These are phyloP conservation scores for Lysandra bellargus DNA, from an alignment of 2,888 invertebrate genomes.

Conservation along the genomic window DNA sequence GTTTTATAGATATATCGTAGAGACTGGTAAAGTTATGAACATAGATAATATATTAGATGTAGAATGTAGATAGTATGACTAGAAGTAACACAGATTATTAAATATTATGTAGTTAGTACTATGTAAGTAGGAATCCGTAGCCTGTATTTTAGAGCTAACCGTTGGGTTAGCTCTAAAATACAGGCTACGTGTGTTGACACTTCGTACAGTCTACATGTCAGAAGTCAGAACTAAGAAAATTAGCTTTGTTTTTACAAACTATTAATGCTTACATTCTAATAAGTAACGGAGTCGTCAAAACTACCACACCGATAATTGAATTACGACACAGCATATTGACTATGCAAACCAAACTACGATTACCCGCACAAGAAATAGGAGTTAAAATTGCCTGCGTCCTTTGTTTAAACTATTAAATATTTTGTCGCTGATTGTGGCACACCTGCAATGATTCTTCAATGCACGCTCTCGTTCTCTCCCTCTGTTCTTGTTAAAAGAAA, in stretches of 20 bases:
- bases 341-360: constrained; percentile 2
- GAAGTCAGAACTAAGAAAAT: constrained; percentile 41
- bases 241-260: constrained; percentile 45
- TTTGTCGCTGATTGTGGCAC: constrained; percentile 44
- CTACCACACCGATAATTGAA: constrained; percentile 56
- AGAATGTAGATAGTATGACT: too few relatives aligned
- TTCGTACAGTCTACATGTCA: constrained; percentile 33
- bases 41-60: too few relatives aligned
- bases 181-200: too few relatives aligned
- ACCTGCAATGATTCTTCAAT: constrained; percentile 46
- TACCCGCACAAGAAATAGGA: constrained; percentile 31
- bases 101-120: neutral
- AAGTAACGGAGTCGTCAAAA: constrained; percentile 58
- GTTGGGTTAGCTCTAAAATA: too few relatives aligned
- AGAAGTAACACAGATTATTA: neutral
- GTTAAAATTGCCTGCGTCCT: constrained; percentile 37
- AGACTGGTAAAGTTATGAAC: too few relatives aligned
- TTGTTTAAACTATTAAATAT: constrained; percentile 38
- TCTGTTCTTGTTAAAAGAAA: constrained; percentile 43
- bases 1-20: too few relatives aligned
- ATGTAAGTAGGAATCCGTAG: neutral
- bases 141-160: neutral
- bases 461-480: constrained; percentile 39
- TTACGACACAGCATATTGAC: constrained; percentile 30
- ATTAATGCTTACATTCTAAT: constrained; percentile 48